phyloP scores from a whole-genome alignment of 2,888 invertebrate species.

The Drosophila leonis region DNA sequence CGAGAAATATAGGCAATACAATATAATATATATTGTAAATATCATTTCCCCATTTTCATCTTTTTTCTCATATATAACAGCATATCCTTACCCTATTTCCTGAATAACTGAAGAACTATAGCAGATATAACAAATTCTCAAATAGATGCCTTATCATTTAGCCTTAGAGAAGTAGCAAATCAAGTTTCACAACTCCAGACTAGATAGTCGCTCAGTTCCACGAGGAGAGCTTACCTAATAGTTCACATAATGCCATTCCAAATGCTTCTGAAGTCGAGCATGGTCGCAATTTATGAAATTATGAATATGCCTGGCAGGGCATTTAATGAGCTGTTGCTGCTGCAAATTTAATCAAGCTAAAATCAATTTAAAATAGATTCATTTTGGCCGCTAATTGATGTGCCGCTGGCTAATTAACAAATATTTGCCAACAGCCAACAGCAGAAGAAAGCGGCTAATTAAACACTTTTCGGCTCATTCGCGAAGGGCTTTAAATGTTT shows the following conservation, averaged over 20 bases:
- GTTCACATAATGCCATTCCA: not conserved
- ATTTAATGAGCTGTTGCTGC: conserved; percentile 13
- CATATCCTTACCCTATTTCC: not conserved
- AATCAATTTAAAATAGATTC: conserved; percentile 81
- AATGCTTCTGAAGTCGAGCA: not conserved
- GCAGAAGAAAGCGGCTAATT: conserved; percentile 53
- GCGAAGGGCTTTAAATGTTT: conserved; percentile 28
- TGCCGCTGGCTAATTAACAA: conserved; percentile 66
- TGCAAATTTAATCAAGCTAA: conserved; percentile 77
- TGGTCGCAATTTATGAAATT: not conserved
- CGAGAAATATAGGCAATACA: not conserved
- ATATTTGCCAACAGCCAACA: conserved; percentile 69
- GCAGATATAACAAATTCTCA: not conserved
- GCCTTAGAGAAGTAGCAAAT: not conserved
- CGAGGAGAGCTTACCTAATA: not conserved
- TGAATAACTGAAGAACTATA: not conserved
- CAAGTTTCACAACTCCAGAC: not conserved
- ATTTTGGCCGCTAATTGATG: conserved; percentile 72
- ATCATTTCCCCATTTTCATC: too few relatives aligned
- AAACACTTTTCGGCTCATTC: conserved; percentile 58
- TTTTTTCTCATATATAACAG: not conserved
- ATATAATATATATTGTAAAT: not conserved
- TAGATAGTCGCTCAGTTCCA: not conserved
- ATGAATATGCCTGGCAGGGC: not conserved
- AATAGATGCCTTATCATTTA: not conserved